Percentiles rank a stretch among this genome's conserved stretches.
These are phyloP conservation scores for Kuschelorhynchus macadamiae DNA, from an alignment of 2,888 invertebrate genomes.

Conservation along the genomic window DNA sequence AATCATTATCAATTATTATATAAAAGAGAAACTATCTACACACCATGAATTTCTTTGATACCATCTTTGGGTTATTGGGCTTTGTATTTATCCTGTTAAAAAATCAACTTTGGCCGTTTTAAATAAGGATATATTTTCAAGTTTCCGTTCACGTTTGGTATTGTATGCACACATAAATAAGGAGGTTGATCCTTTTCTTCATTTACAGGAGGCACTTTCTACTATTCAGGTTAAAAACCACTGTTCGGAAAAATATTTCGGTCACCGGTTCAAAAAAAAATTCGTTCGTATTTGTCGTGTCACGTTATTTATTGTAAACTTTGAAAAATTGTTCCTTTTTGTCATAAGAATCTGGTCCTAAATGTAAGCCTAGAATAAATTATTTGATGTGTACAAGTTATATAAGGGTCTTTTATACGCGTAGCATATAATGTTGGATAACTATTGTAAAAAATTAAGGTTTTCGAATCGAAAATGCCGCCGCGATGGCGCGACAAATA, in stretches of 20 bases:
- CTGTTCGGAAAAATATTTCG: slow-evolving; percentile 71
- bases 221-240: slow-evolving; percentile 65
- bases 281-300: slow-evolving; percentile 26
- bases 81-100: slow-evolving; percentile 25
- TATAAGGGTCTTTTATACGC: slow-evolving; percentile 42
- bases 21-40: no score
- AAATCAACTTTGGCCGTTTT: slow-evolving; percentile 45
- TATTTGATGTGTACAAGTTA: slow-evolving; percentile 32
- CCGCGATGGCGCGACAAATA: slow-evolving; percentile 27
- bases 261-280: slow-evolving; percentile 71
- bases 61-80: slow-evolving; percentile 18
- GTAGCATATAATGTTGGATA: slow-evolving; percentile 37
- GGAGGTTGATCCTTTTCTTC: slow-evolving; percentile 63
- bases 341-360: slow-evolving; percentile 39
- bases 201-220: slow-evolving; percentile 66
- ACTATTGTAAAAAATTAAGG: slow-evolving; percentile 39
- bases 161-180: slow-evolving; percentile 68
- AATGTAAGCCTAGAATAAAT: slow-evolving; percentile 40
- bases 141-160: slow-evolving; percentile 65
- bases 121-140: slow-evolving; percentile 28
- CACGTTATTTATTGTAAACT: slow-evolving; percentile 15
- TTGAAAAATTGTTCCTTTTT: slow-evolving; percentile 36
- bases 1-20: no score
- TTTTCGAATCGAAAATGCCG: slow-evolving; percentile 14
- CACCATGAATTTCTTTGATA: no score